phyloP scores from a whole-genome alignment of 2,797 vertebrate genomes.

The Ciconia nigra region DNA sequence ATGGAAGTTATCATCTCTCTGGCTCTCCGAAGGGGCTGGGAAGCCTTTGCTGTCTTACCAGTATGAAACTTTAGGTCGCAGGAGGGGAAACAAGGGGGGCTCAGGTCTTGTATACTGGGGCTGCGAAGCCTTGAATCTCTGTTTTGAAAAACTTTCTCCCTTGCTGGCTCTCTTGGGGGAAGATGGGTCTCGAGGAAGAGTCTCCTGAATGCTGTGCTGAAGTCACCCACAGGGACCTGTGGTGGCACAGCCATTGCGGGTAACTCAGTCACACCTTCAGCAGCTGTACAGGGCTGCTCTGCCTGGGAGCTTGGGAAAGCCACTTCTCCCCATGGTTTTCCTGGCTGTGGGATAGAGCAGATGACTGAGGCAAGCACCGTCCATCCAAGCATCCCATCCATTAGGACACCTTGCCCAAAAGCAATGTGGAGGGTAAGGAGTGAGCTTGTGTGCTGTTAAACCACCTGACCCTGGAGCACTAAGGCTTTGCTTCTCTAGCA shows the following conservation, averaged over 20 bases:
- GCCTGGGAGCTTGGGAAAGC: not conserved
- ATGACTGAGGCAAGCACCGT: not conserved
- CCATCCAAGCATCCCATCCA: not conserved
- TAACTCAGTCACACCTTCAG: not conserved
- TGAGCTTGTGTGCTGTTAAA: not conserved
- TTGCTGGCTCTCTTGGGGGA: not conserved
- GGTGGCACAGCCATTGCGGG: not conserved
- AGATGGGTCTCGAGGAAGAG: not conserved
- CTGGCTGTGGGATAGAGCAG: not conserved
- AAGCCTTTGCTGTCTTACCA: not conserved
- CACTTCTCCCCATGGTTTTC: not conserved
- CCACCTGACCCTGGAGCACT: not conserved
- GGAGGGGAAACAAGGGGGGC: not conserved
- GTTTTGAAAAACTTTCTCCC: not conserved
- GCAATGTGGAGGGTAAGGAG: not conserved
- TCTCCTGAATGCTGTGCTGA: not conserved
- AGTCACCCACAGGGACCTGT: not conserved
- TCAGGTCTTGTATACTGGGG: not conserved
- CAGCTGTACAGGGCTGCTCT: not conserved
- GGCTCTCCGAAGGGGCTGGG: not conserved
- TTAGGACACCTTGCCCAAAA: not conserved
- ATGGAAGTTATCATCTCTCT: slow-evolving; percentile 6
- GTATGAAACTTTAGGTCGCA: not conserved
- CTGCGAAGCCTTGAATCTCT: not conserved
- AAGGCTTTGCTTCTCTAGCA: not conserved